Conservation (phyloP, 2,888 invertebrate genomes). For the Cheilosia scutellata region DNA sequence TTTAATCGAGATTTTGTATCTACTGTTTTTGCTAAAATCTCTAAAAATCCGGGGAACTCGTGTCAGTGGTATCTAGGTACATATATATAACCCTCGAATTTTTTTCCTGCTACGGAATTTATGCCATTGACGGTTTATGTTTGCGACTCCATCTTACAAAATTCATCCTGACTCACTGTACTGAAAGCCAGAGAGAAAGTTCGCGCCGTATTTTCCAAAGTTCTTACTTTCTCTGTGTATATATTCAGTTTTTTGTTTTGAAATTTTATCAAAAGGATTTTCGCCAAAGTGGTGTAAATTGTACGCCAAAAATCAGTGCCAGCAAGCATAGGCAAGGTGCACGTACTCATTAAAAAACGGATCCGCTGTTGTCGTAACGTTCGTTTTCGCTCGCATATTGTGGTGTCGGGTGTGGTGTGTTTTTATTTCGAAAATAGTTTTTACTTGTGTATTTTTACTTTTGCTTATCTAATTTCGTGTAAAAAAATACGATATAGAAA, state of each 20-base stretch:
- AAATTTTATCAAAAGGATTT: slow-evolving; percentile 66
- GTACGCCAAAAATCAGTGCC: slow-evolving; percentile 63
- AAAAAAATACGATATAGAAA: slow-evolving; percentile 11
- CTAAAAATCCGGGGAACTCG: no score
- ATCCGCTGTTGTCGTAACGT: slow-evolving; percentile 67
- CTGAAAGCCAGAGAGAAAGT: slow-evolving; percentile 3
- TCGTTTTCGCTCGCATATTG: slow-evolving; percentile 66
- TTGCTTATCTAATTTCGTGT: background rate
- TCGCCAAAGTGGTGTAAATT: slow-evolving; percentile 56
- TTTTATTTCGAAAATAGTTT: slow-evolving; percentile 45
- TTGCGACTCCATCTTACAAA: background rate
- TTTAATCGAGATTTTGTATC: no score
- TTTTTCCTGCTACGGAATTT: no score
- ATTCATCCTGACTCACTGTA: slow-evolving; percentile 52
- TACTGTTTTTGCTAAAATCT: no score
- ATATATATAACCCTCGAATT: no score
- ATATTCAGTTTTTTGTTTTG: slow-evolving; percentile 46
- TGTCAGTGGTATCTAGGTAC: no score
- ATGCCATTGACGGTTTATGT: no score
- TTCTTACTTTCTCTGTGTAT: slow-evolving; percentile 51
- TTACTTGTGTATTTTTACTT: slow-evolving; percentile 34
- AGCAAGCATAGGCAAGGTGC: slow-evolving; percentile 44
- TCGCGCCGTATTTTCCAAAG: slow-evolving; percentile 35
- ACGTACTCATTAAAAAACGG: slow-evolving; percentile 61
- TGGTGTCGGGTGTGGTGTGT: slow-evolving; percentile 44